Base-by-base conservation (phyloP, 2,797 vertebrate species). In the Harpagifer antarcticus region DNA sequence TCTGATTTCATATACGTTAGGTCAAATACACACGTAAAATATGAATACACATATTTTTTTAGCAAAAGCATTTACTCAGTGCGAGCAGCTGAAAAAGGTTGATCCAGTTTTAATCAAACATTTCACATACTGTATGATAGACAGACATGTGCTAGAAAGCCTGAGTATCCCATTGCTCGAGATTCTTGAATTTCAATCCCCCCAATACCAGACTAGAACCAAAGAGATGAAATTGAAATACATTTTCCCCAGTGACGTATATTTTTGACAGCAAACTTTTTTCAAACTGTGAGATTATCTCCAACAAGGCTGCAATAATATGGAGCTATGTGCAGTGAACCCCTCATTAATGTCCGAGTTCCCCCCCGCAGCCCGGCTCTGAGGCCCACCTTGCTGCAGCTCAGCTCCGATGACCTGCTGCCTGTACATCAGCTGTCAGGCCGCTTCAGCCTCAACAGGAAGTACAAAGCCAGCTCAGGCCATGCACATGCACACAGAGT, bases 341-440 rank as follows among this genome's bases (percentile, higher is more conserved):
- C n/a, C 50, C 43, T 48, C 14, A 50, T 27, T 43, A 31, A 43
- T 63, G 20, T 63, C 52, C 56, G 14, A 37, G 45, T 52, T 13
- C 19, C 0, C 13, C 15, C 54, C 60, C 54, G 20, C 55, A 64
- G 60, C 55, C 44, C 0, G 45, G 56, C 67, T 71, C 69, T 68
- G 53, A 79, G 58, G 70, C 12, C 50, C 31, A 62, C 52, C 56
- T 44, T 9, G 37, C 45, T 44, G 49, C 33, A 13, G 53, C 55
- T 23, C 13, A 33, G n/a, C 58, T 45, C 2, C 13, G 16, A 37
- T 16, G 43, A 27, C 61, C 60, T 19, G 56, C 48, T 54, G 23
- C 42, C 43, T 23, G 31, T 9, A 23, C 33, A 47, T 68, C 54
- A 47, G 70, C 60, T 61, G 69, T 73, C 80, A 71, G 62, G 13